Evolutionary conservation across 2,888 invertebrate species (phyloP).

Genomic region (Ctena decussata): DNA sequence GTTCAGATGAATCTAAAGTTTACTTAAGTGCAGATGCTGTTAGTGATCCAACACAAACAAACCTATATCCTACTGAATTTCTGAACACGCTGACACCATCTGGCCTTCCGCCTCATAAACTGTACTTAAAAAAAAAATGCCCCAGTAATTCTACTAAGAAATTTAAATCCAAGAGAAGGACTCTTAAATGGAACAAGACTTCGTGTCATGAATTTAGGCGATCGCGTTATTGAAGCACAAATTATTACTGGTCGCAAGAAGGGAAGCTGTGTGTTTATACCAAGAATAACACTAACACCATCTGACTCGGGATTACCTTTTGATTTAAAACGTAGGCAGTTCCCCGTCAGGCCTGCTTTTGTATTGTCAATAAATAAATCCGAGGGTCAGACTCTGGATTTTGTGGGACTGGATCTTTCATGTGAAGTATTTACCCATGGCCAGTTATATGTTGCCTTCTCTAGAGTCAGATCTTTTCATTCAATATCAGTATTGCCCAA

Average conservation of each 20-base stretch:
- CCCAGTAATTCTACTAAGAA: slow-evolving; percentile 53
- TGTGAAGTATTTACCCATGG: slow-evolving; percentile 75
- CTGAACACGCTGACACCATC: slow-evolving; percentile 52
- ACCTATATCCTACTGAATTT: slow-evolving; percentile 48
- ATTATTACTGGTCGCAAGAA: slow-evolving; percentile 20
- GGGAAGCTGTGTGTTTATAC: slow-evolving; percentile 36
- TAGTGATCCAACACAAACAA: background rate
- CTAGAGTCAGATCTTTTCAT: slow-evolving; percentile 27
- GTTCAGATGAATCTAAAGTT: slow-evolving; percentile 5
- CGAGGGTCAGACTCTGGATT: slow-evolving; percentile 77
- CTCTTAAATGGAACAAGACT: slow-evolving; percentile 62
- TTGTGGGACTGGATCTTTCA: slow-evolving; percentile 59
- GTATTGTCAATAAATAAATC: slow-evolving; percentile 82
- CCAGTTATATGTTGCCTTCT: slow-evolving; percentile 77
- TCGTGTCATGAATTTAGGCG: slow-evolving; percentile 23
- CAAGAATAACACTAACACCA: slow-evolving; percentile 46
- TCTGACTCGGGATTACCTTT: slow-evolving; percentile 42
- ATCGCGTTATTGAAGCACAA: slow-evolving; percentile 19
- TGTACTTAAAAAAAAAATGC: slow-evolving; percentile 43
- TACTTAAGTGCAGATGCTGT: slow-evolving; percentile 18
- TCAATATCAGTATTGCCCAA: background rate
- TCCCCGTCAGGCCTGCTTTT: slow-evolving; percentile 76
- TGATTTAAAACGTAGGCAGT: slow-evolving; percentile 56
- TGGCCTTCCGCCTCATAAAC: slow-evolving; percentile 50
- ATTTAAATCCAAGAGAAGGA: slow-evolving; percentile 42